Conservation (phyloP, 2,888 invertebrate genomes). For the Sphinx pinastri region DNA sequence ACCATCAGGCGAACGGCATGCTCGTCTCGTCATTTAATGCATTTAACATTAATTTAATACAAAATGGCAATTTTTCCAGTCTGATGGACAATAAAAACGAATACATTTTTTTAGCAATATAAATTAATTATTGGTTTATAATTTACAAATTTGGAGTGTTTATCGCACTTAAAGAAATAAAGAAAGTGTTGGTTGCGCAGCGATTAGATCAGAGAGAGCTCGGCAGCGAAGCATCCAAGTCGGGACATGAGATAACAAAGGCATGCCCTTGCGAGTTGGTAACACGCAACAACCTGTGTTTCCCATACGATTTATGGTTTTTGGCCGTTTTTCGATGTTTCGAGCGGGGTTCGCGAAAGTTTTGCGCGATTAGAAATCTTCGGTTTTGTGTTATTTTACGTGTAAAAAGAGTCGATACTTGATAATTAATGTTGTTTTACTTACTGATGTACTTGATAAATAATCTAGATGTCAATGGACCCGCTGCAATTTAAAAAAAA, state of each 20-base stretch:
- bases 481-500: too few relatives aligned
- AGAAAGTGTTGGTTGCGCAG: conserved; percentile 10
- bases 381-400: neutral
- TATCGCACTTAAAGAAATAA: conserved; percentile 17
- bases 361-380: conserved; percentile 8
- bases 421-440: too few relatives aligned
- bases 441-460: neutral
- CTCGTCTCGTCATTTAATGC: too few relatives aligned
- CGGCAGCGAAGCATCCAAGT: conserved; percentile 37
- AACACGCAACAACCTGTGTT: conserved; percentile 37
- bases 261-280: conserved; percentile 41
- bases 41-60: too few relatives aligned
- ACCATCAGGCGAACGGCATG: too few relatives aligned
- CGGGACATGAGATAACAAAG: conserved; percentile 39
- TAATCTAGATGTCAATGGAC: too few relatives aligned
- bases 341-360: conserved; percentile 5
- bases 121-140: too few relatives aligned
- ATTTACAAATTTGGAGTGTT: neutral
- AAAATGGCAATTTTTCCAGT: too few relatives aligned
- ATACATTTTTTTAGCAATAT: too few relatives aligned
- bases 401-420: neutral
- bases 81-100: neutral
- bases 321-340: conserved; percentile 23
- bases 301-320: conserved; percentile 31
- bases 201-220: conserved; percentile 12